A percentile compares a stretch with the other conserved stretches of the same genome.
Evolutionary conservation across 2,797 vertebrate genomes (phyloP).

Genomic region (Arrhamphus sclerolepis): DNA sequence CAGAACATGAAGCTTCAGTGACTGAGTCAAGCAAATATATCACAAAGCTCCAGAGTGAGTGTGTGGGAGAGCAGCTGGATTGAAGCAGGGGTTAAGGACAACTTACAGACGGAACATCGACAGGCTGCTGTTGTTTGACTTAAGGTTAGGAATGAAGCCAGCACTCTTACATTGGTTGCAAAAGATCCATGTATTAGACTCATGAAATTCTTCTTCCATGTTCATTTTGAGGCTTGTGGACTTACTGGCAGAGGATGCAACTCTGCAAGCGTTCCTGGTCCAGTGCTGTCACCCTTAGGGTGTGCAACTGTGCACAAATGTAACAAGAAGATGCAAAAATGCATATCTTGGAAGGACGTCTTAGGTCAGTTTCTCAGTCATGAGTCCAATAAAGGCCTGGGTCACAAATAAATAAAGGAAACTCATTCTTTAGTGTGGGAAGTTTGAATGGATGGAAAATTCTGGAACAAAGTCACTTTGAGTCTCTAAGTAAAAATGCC

Average conservation of each 20-base stretch:
- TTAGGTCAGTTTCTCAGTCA: conserved; percentile 25
- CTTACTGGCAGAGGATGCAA: conserved; percentile 37
- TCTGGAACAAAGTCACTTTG: conserved; percentile 24
- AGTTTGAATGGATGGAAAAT: conserved; percentile 35
- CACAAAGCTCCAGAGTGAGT: conserved; percentile 42
- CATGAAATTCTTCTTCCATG: conserved; percentile 17
- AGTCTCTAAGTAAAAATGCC: conserved; percentile 13
- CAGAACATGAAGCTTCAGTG: conserved; percentile 8
- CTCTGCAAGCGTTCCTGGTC: conserved; percentile 41
- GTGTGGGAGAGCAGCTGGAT: conserved; percentile 14
- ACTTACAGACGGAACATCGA: conserved; percentile 10
- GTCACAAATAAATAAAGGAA: conserved; percentile 29
- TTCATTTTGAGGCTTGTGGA: conserved; percentile 15
- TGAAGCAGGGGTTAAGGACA: conserved; percentile 14
- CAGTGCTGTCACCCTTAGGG: conserved; percentile 55
- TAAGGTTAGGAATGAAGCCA: conserved; percentile 15
- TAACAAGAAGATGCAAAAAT: conserved; percentile 41
- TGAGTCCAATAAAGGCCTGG: conserved; percentile 41
- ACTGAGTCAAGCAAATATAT: conserved; percentile 38
- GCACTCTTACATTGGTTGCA: conserved; percentile 12
- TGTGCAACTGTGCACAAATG: conserved; percentile 49
- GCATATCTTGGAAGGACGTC: conserved; percentile 35
- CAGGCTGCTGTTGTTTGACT: conserved; percentile 20
- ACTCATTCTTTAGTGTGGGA: conserved; percentile 24
- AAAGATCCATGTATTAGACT: conserved; percentile 9